phyloP scores from a whole-genome alignment of 2,113 vertebrate species.

The Petrocephalus microphthalmus region DNA sequence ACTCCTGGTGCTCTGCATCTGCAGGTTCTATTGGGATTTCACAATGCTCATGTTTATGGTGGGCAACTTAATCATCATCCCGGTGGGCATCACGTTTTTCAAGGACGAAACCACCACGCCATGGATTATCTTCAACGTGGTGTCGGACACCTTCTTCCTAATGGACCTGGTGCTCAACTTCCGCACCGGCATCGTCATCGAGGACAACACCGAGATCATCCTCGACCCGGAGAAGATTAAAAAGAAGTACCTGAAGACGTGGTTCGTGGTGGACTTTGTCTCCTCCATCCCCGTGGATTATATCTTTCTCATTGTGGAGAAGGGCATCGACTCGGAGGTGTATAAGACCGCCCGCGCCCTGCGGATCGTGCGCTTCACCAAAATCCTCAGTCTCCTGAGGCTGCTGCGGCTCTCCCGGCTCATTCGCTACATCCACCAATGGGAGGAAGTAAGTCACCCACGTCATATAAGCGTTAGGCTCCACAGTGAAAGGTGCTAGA shows the following conservation, averaged over 20 bases:
- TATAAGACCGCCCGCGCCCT: conserved; percentile 92
- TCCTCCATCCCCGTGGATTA: conserved; percentile 99
- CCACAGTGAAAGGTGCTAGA: background rate
- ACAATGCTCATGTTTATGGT: conserved; percentile 98
- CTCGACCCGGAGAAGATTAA: conserved; percentile 93
- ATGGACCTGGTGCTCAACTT: conserved; percentile 97
- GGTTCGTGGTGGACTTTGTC: conserved; percentile 97
- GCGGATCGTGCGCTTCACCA: conserved; percentile 92
- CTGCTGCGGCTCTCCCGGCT: conserved; percentile 84
- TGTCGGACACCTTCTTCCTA: conserved; percentile 97
- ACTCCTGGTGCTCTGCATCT: background rate
- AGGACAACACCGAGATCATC: conserved; percentile 98
- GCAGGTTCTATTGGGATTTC: conserved; percentile 99
- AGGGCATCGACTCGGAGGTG: conserved; percentile 93
- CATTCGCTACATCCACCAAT: conserved; percentile 94
- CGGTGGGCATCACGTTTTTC: conserved; percentile 98
- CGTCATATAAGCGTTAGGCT: background rate
- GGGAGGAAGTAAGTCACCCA: conserved; percentile 76
- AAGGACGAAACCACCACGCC: conserved; percentile 94
- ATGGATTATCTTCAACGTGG: conserved; percentile 97
- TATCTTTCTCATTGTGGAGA: conserved; percentile 97
- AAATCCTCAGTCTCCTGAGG: conserved; percentile 86
- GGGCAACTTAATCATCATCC: conserved; percentile 96
- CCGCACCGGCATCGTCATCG: conserved; percentile 90
- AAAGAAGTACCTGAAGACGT: conserved; percentile 89